Conservation (phyloP, 1,140 invertebrate genomes). For the Euschistus heros region DNA sequence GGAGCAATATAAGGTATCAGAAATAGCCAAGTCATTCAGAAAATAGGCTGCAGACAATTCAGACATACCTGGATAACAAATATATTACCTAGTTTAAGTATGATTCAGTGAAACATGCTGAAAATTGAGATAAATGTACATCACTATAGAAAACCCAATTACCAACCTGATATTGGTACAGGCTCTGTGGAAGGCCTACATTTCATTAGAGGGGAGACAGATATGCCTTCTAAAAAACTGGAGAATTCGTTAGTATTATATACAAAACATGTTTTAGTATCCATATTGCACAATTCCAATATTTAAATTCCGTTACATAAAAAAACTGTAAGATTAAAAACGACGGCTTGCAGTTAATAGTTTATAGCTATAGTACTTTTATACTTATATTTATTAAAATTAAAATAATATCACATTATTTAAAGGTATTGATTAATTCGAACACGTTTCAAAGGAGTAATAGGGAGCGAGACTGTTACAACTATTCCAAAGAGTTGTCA, state of each 20-base stretch:
- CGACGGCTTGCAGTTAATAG: too few relatives aligned
- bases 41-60: background rate
- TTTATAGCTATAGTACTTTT: too few relatives aligned
- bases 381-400: too few relatives aligned
- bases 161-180: slow-evolving; percentile 20
- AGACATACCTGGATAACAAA: background rate
- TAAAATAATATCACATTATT: too few relatives aligned
- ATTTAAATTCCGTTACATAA: too few relatives aligned
- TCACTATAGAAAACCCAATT: background rate
- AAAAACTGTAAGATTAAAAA: too few relatives aligned
- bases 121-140: background rate
- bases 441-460: too few relatives aligned
- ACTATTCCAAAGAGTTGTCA: too few relatives aligned
- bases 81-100: background rate
- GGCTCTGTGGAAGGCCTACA: slow-evolving; percentile 39
- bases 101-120: background rate
- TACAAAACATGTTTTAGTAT: slow-evolving; percentile 31
- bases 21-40: slow-evolving; percentile 36
- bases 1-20: slow-evolving; percentile 42
- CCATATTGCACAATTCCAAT: background rate
- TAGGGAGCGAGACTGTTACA: too few relatives aligned
- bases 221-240: slow-evolving; percentile 42
- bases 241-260: slow-evolving; percentile 44
- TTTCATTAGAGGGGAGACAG: slow-evolving; percentile 49
- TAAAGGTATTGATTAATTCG: too few relatives aligned